Evolutionary conservation across 2,797 vertebrate genomes (phyloP).

Genomic region (Cuniculus paca): DNA sequence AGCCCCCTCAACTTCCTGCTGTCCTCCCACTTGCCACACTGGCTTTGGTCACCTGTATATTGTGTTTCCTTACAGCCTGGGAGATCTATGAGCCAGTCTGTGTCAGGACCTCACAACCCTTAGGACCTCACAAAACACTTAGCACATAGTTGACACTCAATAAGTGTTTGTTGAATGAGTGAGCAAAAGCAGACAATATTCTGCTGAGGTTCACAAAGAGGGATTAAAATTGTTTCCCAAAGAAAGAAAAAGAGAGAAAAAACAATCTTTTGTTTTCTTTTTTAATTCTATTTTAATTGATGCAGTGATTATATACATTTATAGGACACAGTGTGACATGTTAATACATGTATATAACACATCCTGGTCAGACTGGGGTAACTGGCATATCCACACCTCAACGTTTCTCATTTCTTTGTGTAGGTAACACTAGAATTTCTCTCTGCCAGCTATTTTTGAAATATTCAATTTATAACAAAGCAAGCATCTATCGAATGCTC

Average conservation of each 20-base stretch:
- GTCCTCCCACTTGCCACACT: accelerated
- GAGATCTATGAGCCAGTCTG: not conserved
- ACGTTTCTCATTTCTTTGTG: not conserved
- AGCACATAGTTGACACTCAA: not conserved
- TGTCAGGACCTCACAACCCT: not conserved
- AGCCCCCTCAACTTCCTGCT: not conserved
- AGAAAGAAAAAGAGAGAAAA: not conserved
- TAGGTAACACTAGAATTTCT: not conserved
- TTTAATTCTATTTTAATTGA: not conserved
- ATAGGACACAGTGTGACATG: not conserved
- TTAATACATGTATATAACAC: not conserved
- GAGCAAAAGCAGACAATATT: not conserved
- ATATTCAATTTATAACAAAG: not conserved
- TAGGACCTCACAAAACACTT: not conserved
- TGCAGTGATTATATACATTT: not conserved
- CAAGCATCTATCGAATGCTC: not conserved
- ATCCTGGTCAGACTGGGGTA: no score
- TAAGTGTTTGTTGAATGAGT: not conserved
- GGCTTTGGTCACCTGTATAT: not conserved
- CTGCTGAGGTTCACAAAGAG: not conserved
- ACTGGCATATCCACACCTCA: no score
- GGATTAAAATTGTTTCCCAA: not conserved
- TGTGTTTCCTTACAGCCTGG: not conserved
- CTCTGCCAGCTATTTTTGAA: not conserved
- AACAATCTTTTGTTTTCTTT: not conserved